Base-by-base conservation (phyloP, 2,113 vertebrate genomes). In the Salvelinus sp. region DNA sequence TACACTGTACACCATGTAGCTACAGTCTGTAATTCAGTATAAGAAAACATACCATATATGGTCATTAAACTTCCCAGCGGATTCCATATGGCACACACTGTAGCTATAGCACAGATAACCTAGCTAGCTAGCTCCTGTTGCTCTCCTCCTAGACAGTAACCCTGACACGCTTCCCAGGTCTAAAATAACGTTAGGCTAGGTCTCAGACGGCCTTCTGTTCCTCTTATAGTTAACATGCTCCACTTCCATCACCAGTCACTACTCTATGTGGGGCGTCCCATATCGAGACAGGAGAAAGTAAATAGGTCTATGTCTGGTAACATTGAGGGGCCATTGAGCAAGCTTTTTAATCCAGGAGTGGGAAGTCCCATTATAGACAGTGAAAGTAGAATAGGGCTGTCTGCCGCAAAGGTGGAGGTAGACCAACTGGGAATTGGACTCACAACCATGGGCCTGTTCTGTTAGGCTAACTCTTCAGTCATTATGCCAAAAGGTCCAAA, bases 161-260 rank as follows among this genome's bases (percentile, higher is more conserved):
- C 63, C 63, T 65, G 63, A 65, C 63, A 65, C 6, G 63, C 27
- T 65, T 65, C 63, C 63, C 13, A 65, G 12, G 23, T 65, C 14
- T 65, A 65, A 65, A 65, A 65, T 65, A 27, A 65, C 25, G 9
- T 28, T 27, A 54, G 63, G 63, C 63, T 65, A 65, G 63, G 63
- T 65, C 63, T 65, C 63, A 65, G 63, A 5, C 2, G 63, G 22
- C 63, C 23, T 4, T 22, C 63, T 65, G 23, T 65, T 65, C 63
- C 25, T 65, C 63, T 16, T 65, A 28, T 65, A 65, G 63, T 28
- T 54, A 54, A 54, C 50, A 25, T 63, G 63, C 63, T 65, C 70
- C 0, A 5, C 16, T 25, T 73, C 7, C 23, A 23, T 10, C 20
- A 44, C 0, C 38, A 44, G 38, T 44, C 9, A 12, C 9, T 44